Conservation (phyloP, 2,888 invertebrate genomes). For the Lucinisca nassula region DNA sequence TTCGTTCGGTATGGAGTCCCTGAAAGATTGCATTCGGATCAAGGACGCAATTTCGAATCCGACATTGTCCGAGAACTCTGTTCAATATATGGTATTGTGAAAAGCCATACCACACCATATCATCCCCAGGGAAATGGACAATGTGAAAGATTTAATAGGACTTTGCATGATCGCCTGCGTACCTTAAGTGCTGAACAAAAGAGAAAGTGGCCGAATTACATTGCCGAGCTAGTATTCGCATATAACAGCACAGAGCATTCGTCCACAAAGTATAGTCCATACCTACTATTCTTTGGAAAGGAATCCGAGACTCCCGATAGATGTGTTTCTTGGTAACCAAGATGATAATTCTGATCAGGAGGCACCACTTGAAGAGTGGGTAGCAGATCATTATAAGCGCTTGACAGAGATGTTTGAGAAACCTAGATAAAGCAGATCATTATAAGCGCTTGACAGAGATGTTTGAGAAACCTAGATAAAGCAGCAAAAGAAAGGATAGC, state of each 20-base stretch:
- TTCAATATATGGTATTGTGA: constrained; percentile 52
- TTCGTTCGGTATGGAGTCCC: constrained; percentile 69
- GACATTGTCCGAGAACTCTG: constrained; percentile 58
- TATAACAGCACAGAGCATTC: constrained; percentile 49
- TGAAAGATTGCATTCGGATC: constrained; percentile 40
- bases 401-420: neutral
- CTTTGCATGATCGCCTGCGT: constrained; percentile 59
- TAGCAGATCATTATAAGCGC: constrained; percentile 4
- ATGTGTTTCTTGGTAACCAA: neutral
- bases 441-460: constrained; percentile 1
- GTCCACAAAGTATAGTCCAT: constrained; percentile 38
- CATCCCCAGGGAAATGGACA: neutral
- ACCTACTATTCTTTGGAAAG: constrained; percentile 47
- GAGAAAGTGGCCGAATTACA: constrained; percentile 54
- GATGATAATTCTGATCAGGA: neutral
- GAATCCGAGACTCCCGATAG: constrained; percentile 33
- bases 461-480: neutral
- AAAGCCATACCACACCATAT: constrained; percentile 16
- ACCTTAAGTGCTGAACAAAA: constrained; percentile 53
- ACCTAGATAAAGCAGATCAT: neutral
- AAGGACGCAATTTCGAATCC: constrained; percentile 66
- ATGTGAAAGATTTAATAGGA: constrained; percentile 22
- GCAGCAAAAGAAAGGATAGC: neutral
- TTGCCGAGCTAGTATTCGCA: constrained; percentile 50
- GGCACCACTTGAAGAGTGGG: neutral